Evolutionary conservation across 1,140 invertebrate species (phyloP), one percentile per base, ranked within the genome.

Genomic region (Diprion similis): DNA sequence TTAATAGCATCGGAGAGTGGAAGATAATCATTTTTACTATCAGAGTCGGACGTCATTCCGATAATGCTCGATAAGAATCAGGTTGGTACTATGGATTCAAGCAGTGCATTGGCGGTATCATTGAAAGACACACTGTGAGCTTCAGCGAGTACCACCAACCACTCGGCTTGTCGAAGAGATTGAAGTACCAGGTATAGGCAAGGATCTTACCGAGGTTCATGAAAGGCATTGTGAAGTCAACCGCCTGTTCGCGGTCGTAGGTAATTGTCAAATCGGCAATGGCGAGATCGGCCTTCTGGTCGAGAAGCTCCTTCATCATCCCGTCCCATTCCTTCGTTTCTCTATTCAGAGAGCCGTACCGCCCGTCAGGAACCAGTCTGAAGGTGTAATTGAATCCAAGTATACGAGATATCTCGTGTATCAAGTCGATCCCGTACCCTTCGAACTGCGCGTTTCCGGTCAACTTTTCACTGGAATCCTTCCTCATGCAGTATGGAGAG

Each of bases 211-310:
- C 96, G 71, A 98, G 90, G 87, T 97, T 97, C 96, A 98, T 98
- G 84, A 97, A 98, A 0, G 97, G 97, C 91, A 97, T 97, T 10
- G 96, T 98, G 84, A 98, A 98, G 86, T 98, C 96, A 3, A 98
- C 96, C 6, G 94, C 96, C 88, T 95, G 92, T 78, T 95, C 94
- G 46, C 95, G 89, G 80, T 97, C 95, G 82, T 96, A 97, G 1
- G 96, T 98, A 76, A 99, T 98, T 10, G 97, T 98, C 8, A 99
- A 89, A 90, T 98, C 97, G 0, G 95, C 96, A 71, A 98, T 95
- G 3, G 96, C 97, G 64, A 98, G 85, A 89, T 98, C 97, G 8
- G 96, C 96, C 83, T 94, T 94, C 89, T 97, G 93, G 82, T 96
- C 95, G 68, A 98, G 87, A 2, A 98, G 89, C 84, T 98, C 96